Evolutionary conservation across 2,888 invertebrate species (phyloP).

Genomic region (Alviniconcha strummeri): DNA sequence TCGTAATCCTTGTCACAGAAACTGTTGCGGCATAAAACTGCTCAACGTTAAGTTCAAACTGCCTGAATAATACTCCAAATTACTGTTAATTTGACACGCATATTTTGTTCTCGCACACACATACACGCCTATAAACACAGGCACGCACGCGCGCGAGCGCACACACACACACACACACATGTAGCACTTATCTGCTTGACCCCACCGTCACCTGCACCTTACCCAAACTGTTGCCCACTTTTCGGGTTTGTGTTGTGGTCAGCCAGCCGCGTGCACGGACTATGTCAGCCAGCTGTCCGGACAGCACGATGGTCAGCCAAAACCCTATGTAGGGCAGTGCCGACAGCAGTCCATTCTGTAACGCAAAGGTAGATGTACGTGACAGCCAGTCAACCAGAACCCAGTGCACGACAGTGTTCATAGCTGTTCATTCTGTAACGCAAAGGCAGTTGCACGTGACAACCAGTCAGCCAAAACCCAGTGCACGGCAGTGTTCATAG

Average conservation of each 20-base stretch:
- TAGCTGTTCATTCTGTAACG: slow-evolving; percentile 16
- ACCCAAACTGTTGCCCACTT: slow-evolving; percentile 38
- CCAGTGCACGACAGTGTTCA: no score
- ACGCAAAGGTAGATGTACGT: background rate
- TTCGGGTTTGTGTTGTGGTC: slow-evolving; percentile 31
- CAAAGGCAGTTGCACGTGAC: no score
- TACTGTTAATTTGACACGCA: no score
- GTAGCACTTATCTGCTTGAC: no score
- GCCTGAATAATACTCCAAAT: no score
- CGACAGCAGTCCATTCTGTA: slow-evolving; percentile 25
- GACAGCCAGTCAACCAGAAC: no score
- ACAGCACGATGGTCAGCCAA: slow-evolving; percentile 44
- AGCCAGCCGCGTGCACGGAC: slow-evolving; percentile 9
- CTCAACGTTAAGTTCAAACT: no score
- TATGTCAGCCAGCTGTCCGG: slow-evolving; percentile 36
- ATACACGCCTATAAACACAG: no score
- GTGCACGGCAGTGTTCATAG: slow-evolving; percentile 52
- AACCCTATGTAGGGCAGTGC: slow-evolving; percentile 56
- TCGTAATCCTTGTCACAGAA: no score
- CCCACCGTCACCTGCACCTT: background rate
- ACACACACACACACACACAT: background rate
- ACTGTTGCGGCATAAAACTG: no score
- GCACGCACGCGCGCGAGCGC: no score
- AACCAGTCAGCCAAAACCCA: slow-evolving; percentile 45
- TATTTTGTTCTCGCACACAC: no score